These are phyloP conservation scores for Volucella zonaria DNA, from an alignment of 2,888 invertebrate genomes.

Conservation along the genomic window DNA sequence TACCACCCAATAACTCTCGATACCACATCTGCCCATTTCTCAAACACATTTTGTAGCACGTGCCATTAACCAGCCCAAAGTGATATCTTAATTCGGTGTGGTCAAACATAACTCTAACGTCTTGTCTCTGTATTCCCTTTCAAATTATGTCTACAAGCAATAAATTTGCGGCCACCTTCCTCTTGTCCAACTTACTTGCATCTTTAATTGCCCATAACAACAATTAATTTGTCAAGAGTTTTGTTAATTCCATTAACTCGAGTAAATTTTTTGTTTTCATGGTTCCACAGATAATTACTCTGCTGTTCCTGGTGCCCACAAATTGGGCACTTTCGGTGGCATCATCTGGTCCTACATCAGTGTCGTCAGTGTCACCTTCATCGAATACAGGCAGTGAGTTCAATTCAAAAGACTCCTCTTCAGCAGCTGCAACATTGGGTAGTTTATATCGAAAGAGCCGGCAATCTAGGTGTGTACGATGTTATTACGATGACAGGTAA, in stretches of 20 bases:
- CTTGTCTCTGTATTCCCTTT: too few relatives aligned
- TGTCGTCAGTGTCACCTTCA: constrained; percentile 48
- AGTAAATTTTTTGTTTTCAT: constrained; percentile 39
- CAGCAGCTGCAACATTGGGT: constrained; percentile 75
- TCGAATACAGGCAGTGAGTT: constrained; percentile 15
- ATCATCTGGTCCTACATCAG: constrained; percentile 46
- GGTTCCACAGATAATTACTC: constrained; percentile 44
- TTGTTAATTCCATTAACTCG: constrained; percentile 45
- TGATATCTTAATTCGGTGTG: too few relatives aligned
- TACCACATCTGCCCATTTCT: too few relatives aligned
- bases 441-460: constrained; percentile 78
- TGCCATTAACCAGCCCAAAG: too few relatives aligned
- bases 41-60: too few relatives aligned
- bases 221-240: constrained; percentile 46
- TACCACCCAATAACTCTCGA: too few relatives aligned
- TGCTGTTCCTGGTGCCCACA: constrained; percentile 58
- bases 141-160: not conserved
- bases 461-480: constrained; percentile 81
- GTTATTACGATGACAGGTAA: constrained; percentile 81
- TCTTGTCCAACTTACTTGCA: constrained; percentile 1
- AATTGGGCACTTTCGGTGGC: constrained; percentile 61
- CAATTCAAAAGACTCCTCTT: constrained; percentile 32
- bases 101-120: too few relatives aligned
- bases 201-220: constrained; percentile 37
- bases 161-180: not conserved